phyloP scores from a whole-genome alignment of 2,888 invertebrate genomes.

The Rhingia campestris region DNA sequence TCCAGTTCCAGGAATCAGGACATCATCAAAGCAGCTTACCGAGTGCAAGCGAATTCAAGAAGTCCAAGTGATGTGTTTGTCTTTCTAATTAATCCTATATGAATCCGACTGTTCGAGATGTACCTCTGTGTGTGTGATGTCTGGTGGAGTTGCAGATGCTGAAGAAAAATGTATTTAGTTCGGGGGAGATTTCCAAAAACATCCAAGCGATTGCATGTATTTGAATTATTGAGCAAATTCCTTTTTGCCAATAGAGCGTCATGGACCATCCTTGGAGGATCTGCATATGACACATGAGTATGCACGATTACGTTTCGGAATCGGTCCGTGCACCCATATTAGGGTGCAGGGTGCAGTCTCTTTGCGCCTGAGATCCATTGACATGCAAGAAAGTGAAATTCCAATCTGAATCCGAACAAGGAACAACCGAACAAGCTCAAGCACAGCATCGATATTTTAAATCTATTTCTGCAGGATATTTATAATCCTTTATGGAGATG shows the following conservation, averaged over 20 bases:
- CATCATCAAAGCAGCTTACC: conserved; percentile 11
- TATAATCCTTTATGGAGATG: conserved; percentile 71
- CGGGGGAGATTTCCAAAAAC: conserved; percentile 14
- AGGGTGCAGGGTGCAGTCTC: too few species aligned
- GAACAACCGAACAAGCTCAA: background rate
- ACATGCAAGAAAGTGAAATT: conserved; percentile 66
- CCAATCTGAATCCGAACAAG: conserved; percentile 2
- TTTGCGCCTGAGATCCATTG: conserved; percentile 19
- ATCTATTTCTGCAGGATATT: conserved; percentile 71
- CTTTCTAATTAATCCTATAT: conserved; percentile 65
- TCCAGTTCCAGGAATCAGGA: conserved; percentile 38
- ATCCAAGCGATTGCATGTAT: conserved; percentile 67
- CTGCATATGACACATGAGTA: conserved; percentile 63
- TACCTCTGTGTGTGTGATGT: conserved; percentile 19
- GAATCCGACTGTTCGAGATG: conserved; percentile 12
- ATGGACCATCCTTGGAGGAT: conserved; percentile 48
- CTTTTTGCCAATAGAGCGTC: conserved; percentile 36
- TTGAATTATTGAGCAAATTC: conserved; percentile 67
- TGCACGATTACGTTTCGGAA: conserved; percentile 47
- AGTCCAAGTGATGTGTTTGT: conserved; percentile 51
- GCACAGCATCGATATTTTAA: conserved; percentile 66
- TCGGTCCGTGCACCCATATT: conserved; percentile 3
- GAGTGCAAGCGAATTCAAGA: conserved; percentile 14
- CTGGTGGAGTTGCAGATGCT: conserved; percentile 19
- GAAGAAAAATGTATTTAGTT: conserved; percentile 48